phyloP scores from a whole-genome alignment of 2,113 vertebrate species.

The Etheostoma cragini region DNA sequence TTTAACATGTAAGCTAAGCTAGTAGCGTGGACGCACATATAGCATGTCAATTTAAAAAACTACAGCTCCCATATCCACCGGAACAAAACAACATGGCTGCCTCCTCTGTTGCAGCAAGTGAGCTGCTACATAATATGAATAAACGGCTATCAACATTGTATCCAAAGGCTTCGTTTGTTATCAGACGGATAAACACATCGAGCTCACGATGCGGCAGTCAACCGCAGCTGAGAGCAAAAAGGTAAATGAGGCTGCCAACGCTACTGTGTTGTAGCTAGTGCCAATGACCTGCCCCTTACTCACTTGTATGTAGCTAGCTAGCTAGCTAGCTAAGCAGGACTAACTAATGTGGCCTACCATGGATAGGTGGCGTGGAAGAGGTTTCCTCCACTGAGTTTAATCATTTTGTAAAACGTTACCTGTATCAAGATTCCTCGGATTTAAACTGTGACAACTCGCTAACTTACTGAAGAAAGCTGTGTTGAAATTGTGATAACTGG shows the following conservation, averaged over 20 bases:
- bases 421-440: not conserved
- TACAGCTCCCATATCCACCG: conserved; percentile 68
- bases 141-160: conserved; percentile 46
- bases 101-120: conserved; percentile 45
- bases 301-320: not conserved
- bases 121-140: conserved; percentile 61
- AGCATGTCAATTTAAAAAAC: conserved; percentile 40
- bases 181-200: conserved; percentile 60
- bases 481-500: not conserved
- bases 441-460: not conserved
- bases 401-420: too few relatives aligned
- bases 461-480: not conserved
- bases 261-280: not conserved
- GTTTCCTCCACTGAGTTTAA: not conserved
- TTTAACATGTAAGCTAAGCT: accelerated
- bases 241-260: conserved; percentile 39
- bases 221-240: conserved; percentile 35
- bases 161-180: conserved; percentile 27
- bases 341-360: not conserved
- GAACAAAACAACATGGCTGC: conserved; percentile 72
- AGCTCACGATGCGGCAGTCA: conserved; percentile 36
- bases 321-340: not conserved
- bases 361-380: not conserved
- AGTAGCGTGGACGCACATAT: accelerated
- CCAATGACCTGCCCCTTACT: not conserved